A percentile compares a stretch with the other conserved stretches of the same genome.
phyloP scores from a whole-genome alignment of 2,113 vertebrate species.

The Oceanites oceanicus region DNA sequence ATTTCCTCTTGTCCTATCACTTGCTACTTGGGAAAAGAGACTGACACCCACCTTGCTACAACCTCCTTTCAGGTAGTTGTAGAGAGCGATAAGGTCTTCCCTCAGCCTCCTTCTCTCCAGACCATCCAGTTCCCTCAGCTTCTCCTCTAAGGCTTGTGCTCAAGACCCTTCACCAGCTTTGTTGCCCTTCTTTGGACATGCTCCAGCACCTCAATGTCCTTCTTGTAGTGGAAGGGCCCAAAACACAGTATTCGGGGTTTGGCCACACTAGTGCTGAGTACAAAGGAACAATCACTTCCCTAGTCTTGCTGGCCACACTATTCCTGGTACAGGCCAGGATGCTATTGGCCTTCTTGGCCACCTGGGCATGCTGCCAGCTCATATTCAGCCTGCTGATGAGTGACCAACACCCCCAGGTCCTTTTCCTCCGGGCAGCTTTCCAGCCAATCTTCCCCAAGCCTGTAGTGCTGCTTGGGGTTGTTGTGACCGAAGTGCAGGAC shows the following conservation, averaged over 20 bases:
- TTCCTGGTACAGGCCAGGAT: neutral
- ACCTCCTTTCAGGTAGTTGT: neutral
- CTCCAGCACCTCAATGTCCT: neutral
- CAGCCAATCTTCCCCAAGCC: neutral
- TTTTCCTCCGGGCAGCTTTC: too few relatives aligned
- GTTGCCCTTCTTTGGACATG: accelerated
- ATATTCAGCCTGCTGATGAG: too few relatives aligned
- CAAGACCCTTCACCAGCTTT: neutral
- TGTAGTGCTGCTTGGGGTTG: neutral
- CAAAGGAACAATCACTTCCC: neutral
- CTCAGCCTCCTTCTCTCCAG: neutral
- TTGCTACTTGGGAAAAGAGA: neutral
- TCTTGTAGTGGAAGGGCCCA: too few relatives aligned
- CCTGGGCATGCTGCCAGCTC: too few relatives aligned
- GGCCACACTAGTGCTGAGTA: accelerated
- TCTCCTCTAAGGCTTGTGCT: neutral
- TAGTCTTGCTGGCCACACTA: neutral
- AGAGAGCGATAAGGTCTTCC: neutral
- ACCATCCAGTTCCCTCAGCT: neutral
- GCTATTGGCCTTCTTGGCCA: neutral
- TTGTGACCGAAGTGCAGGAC: neutral
- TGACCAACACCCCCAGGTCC: too few relatives aligned
- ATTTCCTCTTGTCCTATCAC: neutral
- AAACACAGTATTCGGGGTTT: accelerated
- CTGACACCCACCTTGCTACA: neutral